Percentiles rank a stretch among this genome's conserved stretches.
These are phyloP conservation scores for Hycleus phaleratus DNA, from an alignment of 1,140 invertebrate species.

Conservation along the genomic window DNA sequence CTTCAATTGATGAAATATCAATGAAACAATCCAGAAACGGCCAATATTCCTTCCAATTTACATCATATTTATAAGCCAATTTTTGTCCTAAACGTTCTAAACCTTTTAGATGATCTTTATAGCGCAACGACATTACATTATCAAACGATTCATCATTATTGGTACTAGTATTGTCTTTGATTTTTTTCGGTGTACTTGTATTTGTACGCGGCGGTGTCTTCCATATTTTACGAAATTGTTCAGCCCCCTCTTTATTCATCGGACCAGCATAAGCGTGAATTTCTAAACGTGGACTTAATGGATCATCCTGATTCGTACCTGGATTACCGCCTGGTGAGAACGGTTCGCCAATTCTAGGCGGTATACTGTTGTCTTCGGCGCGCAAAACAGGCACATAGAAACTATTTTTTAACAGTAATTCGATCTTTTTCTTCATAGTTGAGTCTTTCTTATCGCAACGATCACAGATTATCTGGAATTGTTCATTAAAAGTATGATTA, in stretches of 20 bases:
- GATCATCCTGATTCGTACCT: constrained; percentile 50
- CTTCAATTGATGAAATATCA: constrained; percentile 63
- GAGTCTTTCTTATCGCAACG: constrained; percentile 40
- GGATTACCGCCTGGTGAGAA: constrained; percentile 56
- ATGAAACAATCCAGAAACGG: constrained; percentile 73
- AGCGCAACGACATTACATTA: constrained; percentile 44
- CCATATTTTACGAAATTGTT: constrained; percentile 67
- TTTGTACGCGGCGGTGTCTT: constrained; percentile 63
- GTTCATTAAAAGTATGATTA: too few relatives aligned
- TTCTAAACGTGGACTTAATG: constrained; percentile 58
- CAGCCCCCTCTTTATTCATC: constrained; percentile 67
- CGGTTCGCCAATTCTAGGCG: constrained; percentile 64
- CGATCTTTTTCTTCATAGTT: constrained; percentile 49
- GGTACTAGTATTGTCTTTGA: not conserved
- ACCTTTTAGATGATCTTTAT: constrained; percentile 74
- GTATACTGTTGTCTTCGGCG: constrained; percentile 60
- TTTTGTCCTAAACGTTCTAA: constrained; percentile 73
- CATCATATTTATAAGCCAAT: constrained; percentile 64
- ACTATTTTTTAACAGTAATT: constrained; percentile 55
- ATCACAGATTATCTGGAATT: constrained; percentile 57
- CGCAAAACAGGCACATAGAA: constrained; percentile 81
- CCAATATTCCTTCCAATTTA: constrained; percentile 90
- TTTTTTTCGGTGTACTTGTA: constrained; percentile 23
- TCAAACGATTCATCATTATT: constrained; percentile 9
- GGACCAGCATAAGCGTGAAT: constrained; percentile 78